Evolutionary conservation across 35 echinoderm and acorn worm species (phyloP), one percentile per base, ranked within the genome.

Genomic region (Ophiothrix spiculata): DNA sequence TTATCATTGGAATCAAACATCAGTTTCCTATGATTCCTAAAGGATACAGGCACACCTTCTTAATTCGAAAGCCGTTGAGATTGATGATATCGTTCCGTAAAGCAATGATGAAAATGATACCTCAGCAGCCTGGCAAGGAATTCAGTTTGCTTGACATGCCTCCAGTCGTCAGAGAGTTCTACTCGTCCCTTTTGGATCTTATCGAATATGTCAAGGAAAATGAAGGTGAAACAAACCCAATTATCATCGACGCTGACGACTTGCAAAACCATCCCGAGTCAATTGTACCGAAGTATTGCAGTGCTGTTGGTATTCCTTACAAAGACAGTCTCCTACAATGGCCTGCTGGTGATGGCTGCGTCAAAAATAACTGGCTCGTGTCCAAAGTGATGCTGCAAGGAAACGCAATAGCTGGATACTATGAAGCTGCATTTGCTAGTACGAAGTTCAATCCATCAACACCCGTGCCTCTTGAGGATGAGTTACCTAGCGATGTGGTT

Each of bases 211-310:
- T 54, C 21, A 54, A 54, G 45, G 45, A 54, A 54, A 54, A 54
- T 8, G 45, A 54, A 54, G 45, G 45, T 11, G 45, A 54, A 54
- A 54, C 45, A 8, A 54, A 54, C 45, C 85, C 75, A 34, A 56
- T 87, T 28, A 40, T 87, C 0, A 77, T 87, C 32, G 88, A 90
- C 36, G 56, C 79, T 33, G 87, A 90, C 38, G 89, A 91, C 39
- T 79, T 87, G 33, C 77, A 75, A 34, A 80, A 64, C 4, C 38
- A 81, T 40, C 90, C 90, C 14, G 36, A 80, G 19, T 38, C 88
- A 25, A 82, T 87, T 15, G 32, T 92, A 23, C 42, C 17, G 54
- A 78, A 87, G 36, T 92, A 77, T 34, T 92, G 90, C 39, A 29
- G 21, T 17, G 56, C 40, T 1, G 75, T 87, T 45, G 90, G 90